Evolutionary conservation across 2,113 vertebrate genomes (phyloP), one percentile per base, ranked within the genome.

Genomic region (Microcebus lehilahytsara): DNA sequence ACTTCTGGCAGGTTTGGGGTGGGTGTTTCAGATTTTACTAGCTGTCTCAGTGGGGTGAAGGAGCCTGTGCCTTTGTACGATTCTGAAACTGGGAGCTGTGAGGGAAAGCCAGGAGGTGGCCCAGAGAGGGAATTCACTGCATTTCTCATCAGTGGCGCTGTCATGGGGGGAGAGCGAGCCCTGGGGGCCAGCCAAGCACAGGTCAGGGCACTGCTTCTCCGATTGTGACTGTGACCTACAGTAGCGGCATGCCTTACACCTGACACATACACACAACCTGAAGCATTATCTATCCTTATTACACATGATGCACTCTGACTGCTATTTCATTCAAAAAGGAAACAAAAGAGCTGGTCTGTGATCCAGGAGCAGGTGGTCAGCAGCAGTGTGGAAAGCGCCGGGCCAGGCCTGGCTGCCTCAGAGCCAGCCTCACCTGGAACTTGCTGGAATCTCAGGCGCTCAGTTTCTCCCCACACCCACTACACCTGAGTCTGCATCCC

Each of bases 61-160:
- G 40, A 51, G 7, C 75, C 67, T 75, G 19, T 2, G 72, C 30
- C 4, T 75, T 51, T 75, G 37, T 53, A 34, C 72, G 85, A 27
- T 53, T 84, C 56, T 46, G 49, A 84, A 62, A 49, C n/a, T 23
- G n/a, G 53, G 20, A 40, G 60, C 53, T 0, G 9, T 4, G 51
- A 42, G n/a, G 83, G 84, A 23, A 22, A 67, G 17, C 19, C 25
- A 20, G 60, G 30, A 56, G 58, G 58, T 12, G 14, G 71, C 79
- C 32, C 40, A 22, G 89, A 9, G 46, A 17, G 64, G 60, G 67
- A 25, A n/a, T 25, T 10, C 37, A 25, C 1, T 3, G 32, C 30
- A 6, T 23, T 23, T n/a, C 40, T 17, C 25, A 3, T 0, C 8
- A 4, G 27, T 3, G 42, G 66, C 5, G 0, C 66, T 3, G 4